Evolutionary conservation across 2,888 invertebrate species (phyloP), one percentile per base, ranked within the genome.

Genomic region (Lepidochrysops patricia): DNA sequence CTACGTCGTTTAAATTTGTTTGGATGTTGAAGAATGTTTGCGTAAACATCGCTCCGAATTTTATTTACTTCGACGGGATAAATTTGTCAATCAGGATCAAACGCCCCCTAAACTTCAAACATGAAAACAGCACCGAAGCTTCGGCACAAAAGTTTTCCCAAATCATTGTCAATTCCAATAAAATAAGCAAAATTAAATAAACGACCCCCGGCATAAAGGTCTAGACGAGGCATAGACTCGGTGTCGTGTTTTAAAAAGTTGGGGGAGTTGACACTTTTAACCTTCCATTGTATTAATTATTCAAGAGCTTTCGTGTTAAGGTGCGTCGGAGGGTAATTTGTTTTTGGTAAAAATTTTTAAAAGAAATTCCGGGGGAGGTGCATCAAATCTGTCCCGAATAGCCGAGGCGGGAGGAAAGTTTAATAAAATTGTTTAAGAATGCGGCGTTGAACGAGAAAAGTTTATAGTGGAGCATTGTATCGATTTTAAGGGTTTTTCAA

Each of bases 271-370:
- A 87, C 87, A 87, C 87, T 87, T 54, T 87, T 87, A 85, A 87
- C 86, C 85, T 87, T 79, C 83, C 82, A 86, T 88, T 86, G 86
- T 87, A 87, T 89, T 88, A 89, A 88, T 88, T 89, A 89, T 88
- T 87, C 88, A 88, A 80, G 82, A 82, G 82, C 81, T 76, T 80
- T 82, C 83, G 77, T 80, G 78, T 82, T 83, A 79, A 88, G 87
- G 87, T 87, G 84, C 77, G 84, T 76, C 72, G 74, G 81, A 79
- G 84, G 81, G 80, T 74, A 86, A 87, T 87, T 88, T 86, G 84
- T 85, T 85, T 84, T 82, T 71, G 67, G 68, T 75, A 79, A 75
- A 81, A 80, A 79, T 75, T 72, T 73, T 71, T 70, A 70, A 80
- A 84, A 79, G 82, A 82, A 84, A 85, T 84, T 79, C 75, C 81